Conservation (phyloP, 2,113 vertebrate species). For the Oceanites oceanicus region DNA sequence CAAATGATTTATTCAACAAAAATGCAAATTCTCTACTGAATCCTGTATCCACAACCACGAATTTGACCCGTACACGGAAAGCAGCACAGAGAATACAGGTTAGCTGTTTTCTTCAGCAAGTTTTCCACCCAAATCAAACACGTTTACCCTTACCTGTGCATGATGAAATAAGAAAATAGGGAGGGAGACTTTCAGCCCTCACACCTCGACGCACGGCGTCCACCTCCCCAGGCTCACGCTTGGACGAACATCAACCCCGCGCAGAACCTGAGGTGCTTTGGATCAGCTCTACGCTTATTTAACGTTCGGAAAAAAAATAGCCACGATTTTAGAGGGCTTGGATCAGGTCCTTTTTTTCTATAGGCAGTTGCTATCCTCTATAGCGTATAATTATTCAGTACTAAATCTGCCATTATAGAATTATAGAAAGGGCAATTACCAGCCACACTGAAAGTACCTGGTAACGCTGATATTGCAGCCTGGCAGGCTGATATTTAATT, state of each 20-base stretch:
- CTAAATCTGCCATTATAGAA: background rate
- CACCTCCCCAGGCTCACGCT: background rate
- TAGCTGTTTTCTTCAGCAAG: background rate
- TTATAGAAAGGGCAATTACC: background rate
- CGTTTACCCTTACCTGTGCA: background rate
- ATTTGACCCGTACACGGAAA: background rate
- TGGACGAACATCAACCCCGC: background rate
- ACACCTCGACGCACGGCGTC: background rate
- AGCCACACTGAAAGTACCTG: background rate
- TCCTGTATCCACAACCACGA: background rate
- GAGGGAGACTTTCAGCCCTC: slow-evolving; percentile 20
- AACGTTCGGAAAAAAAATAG: background rate
- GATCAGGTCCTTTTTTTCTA: background rate
- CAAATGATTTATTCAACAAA: background rate
- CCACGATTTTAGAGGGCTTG: background rate
- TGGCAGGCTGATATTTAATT: background rate
- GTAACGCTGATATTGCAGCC: background rate
- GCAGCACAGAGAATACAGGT: background rate
- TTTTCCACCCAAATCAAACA: background rate
- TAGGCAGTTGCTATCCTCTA: background rate
- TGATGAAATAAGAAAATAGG: background rate
- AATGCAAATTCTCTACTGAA: background rate
- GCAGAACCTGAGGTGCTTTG: background rate
- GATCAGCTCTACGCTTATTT: background rate
- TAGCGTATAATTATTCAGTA: background rate